Evolutionary conservation across 2,888 invertebrate genomes (phyloP).

Genomic region (Tortricodes alternella): DNA sequence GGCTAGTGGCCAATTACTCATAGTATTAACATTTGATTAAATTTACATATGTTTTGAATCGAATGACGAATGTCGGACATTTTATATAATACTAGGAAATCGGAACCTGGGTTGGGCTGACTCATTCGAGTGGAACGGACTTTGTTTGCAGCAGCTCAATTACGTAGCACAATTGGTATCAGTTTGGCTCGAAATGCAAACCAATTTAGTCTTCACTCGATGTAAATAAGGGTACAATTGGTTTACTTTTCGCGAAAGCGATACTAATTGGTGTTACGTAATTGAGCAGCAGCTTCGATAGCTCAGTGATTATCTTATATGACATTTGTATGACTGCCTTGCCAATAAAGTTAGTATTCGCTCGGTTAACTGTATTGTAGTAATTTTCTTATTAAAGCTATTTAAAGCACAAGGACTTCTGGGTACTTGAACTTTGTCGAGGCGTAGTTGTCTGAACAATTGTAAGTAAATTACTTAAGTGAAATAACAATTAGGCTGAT

Average conservation of each 20-base stretch:
- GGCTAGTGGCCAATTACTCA: too few species aligned
- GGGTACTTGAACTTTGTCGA: slow-evolving; percentile 4
- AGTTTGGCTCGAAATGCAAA: too few species aligned
- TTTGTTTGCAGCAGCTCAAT: too few species aligned
- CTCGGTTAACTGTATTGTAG: background rate
- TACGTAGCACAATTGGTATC: too few species aligned
- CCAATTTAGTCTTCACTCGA: too few species aligned
- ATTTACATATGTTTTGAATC: slow-evolving; percentile 21
- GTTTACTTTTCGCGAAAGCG: too few species aligned
- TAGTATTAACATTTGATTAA: slow-evolving; percentile 1
- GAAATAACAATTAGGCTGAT: background rate
- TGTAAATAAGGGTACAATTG: too few species aligned
- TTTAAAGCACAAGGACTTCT: background rate
- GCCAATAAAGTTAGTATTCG: background rate
- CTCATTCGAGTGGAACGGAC: slow-evolving; percentile 54
- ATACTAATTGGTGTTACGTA: too few species aligned
- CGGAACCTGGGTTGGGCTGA: slow-evolving; percentile 49
- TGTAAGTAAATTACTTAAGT: background rate
- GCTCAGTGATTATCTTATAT: slow-evolving; percentile 15
- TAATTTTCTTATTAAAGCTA: slow-evolving; percentile 8
- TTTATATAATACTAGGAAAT: slow-evolving; percentile 47
- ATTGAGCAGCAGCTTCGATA: slow-evolving; percentile 41
- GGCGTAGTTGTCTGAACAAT: too few species aligned
- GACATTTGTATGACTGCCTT: slow-evolving; percentile 2
- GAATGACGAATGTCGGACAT: slow-evolving; percentile 19